phyloP scores from a whole-genome alignment of 1,140 invertebrate genomes.

The Papilio polytes region DNA sequence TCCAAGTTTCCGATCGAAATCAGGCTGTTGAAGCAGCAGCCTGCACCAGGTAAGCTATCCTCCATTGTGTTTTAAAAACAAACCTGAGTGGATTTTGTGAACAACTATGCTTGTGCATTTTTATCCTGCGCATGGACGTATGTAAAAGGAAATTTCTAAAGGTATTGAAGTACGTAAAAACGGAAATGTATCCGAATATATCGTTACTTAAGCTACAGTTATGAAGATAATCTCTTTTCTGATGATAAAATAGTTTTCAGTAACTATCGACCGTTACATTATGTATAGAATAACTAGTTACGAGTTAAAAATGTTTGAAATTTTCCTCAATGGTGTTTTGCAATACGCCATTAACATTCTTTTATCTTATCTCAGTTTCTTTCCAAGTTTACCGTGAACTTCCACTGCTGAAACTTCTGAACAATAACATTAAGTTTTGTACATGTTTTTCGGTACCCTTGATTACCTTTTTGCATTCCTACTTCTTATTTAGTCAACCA shows the following conservation, averaged over 20 bases:
- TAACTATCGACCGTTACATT: not conserved
- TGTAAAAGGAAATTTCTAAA: not conserved
- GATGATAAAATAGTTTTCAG: not conserved
- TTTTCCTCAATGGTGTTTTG: not conserved
- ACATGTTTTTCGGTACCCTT: not conserved
- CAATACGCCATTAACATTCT: not conserved
- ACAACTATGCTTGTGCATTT: conserved; percentile 36
- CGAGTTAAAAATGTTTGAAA: not conserved
- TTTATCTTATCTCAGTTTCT: not conserved
- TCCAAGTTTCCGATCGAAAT: conserved; percentile 57
- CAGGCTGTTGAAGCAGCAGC: conserved; percentile 57
- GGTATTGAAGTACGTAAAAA: not conserved
- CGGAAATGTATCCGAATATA: not conserved
- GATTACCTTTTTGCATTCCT: not conserved
- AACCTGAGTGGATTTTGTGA: conserved; percentile 38
- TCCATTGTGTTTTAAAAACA: conserved; percentile 40
- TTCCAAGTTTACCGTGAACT: not conserved
- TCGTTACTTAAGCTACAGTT: not conserved
- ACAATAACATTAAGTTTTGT: not conserved
- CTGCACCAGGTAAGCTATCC: conserved; percentile 63
- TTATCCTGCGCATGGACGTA: not conserved
- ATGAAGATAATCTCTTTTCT: not conserved
- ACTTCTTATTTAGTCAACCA: conserved; percentile 42
- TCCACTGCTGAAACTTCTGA: not conserved
- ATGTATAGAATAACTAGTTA: not conserved